Evolutionary conservation across 2,797 vertebrate genomes (phyloP), one percentile per base, ranked within the genome.

Genomic region (Arnoldichthys spilopterus): DNA sequence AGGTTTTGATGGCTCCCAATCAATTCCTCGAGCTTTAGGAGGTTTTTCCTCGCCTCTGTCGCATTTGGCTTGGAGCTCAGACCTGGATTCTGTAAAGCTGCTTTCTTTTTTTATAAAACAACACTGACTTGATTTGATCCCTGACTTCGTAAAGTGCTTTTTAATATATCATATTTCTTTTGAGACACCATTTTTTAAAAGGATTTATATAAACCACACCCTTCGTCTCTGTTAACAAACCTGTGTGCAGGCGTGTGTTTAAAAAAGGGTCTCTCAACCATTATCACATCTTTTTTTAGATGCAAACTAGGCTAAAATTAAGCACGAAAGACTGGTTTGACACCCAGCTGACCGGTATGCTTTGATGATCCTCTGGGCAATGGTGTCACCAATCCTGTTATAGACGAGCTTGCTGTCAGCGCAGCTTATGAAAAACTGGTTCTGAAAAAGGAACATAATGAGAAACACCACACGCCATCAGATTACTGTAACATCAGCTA

Each of bases 371-470:
- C 97, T 94, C 79, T 92, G 91, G 4, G 95, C 95, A 7, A 99
- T 98, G 0, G 97, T 81, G 69, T 99, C 96, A 0, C 98, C 98
- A 0, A 99, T 94, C 91, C 93, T 96, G 91, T 99, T 99, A 90
- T 94, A 97, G 61, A 99, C 96, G 4, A 95, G 89, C 86, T 90
- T 96, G 90, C 96, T 96, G 90, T 98, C 96, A 0, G 97, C 92
- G 18, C 98, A 99, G 85, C 96, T 99, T 89, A 99, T 98, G 85
- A 99, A 98, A 88, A 99, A 99, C 91, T 99, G 98, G 91, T 99
- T 99, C 98, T 99, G 84, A 69, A 77, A 45, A n/a, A 8, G 37
- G 5, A 32, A 13, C 69, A 0, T 47, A 0, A 63, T 34, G 20
- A 24, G 16, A 18, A 30, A 13, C 15, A 20, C 45, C 3, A 9